Conservation (phyloP, 2,113 vertebrate genomes). For the Phrynosoma blainvillii region DNA sequence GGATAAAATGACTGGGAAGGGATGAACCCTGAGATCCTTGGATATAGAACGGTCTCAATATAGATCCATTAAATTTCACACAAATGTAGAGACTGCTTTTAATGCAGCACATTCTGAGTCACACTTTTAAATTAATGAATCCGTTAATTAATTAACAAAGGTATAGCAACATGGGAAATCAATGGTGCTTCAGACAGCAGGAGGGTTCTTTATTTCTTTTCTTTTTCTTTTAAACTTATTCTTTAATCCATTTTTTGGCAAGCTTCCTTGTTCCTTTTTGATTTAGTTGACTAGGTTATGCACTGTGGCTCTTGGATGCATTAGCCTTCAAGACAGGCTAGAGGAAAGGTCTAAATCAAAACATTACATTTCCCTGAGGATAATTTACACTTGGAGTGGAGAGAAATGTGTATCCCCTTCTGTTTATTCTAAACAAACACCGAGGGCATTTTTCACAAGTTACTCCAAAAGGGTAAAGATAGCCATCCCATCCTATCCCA, state of each 20-base stretch:
- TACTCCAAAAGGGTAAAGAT: not conserved
- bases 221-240: not conserved
- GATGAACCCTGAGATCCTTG: too few relatives aligned
- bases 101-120: not conserved
- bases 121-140: conserved; percentile 22
- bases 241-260: conserved; percentile 41
- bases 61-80: not conserved
- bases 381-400: conserved; percentile 42
- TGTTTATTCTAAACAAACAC: not conserved
- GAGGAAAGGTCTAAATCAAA: conserved; percentile 63
- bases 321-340: conserved; percentile 17
- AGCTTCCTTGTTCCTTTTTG: conserved; percentile 41
- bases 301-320: conserved; percentile 43
- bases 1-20: too few relatives aligned
- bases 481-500: too few relatives aligned
- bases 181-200: not conserved
- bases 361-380: conserved; percentile 42
- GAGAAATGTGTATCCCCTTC: not conserved
- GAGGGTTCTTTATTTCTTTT: not conserved
- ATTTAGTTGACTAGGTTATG: conserved; percentile 51
- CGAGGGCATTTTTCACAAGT: not conserved
- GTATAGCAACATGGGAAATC: conserved; percentile 9
- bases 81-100: not conserved
- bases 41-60: not conserved
- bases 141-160: conserved; percentile 19